Evolutionary conservation across 2,113 vertebrate genomes (phyloP), one percentile per base, ranked within the genome.

Genomic region (Notechis scutatus): DNA sequence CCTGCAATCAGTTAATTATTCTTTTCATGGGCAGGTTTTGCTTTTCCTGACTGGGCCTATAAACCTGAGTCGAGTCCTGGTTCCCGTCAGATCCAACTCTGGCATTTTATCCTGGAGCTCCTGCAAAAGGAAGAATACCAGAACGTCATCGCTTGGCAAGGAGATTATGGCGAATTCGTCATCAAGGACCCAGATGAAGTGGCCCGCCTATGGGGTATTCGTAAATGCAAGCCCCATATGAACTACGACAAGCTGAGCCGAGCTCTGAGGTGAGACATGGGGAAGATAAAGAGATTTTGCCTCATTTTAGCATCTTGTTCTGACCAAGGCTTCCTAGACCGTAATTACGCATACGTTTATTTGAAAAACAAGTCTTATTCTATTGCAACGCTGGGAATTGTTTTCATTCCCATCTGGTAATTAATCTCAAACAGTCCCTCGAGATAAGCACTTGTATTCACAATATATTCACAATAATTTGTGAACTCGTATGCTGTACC

Each of bases 41-140:
- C 98, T 95, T 99, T 99, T 96, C 98, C 98, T 0, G 98, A 99
- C 94, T 99, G 98, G 98, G 98, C 98, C 96, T 99, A 99, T 97
- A 99, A 99, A 97, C 98, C 98, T 0, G 98, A 99, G 97, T 99
- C 98, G 0, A 99, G 98, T 94, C 98, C 98, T 0, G 98, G 98
- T 87, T 99, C 98, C 1, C 96, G 98, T 93, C 98, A 99, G 97
- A 99, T 99, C 97, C 98, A 99, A 97, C 97, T 99, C 95, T 99
- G 98, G 98, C 98, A 99, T 96, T 99, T 99, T 93, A 99, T 99
- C 96, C 96, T 99, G 96, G 98, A 99, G 97, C 97, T 99, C 94
- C 96, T 99, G 94, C 98, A 98, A 96, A 99, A 99, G 95, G 98
- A 99, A 95, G 98, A 99, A 95, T 99, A 99, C 94, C 98, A 98